Conservation (phyloP, 2,888 invertebrate genomes). For the Agrotis ipsilon region DNA sequence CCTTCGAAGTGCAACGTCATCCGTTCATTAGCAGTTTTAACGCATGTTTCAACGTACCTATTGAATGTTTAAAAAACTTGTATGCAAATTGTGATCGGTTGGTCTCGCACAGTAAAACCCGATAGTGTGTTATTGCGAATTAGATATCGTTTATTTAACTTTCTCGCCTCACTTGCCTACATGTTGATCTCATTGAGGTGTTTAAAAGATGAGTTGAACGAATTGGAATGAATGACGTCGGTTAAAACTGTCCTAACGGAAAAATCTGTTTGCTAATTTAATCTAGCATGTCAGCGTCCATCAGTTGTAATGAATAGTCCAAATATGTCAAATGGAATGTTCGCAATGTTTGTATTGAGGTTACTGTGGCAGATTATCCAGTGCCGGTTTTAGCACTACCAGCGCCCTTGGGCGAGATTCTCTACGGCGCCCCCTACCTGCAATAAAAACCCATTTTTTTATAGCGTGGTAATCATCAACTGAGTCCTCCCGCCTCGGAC, state of each 20-base stretch:
- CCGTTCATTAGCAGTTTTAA: slow-evolving; percentile 50
- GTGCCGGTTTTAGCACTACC: too few species aligned
- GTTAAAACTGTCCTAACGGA: slow-evolving; percentile 25
- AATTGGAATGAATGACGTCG: not conserved
- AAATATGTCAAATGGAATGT: slow-evolving; percentile 60
- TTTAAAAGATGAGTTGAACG: slow-evolving; percentile 46
- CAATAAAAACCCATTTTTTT: too few species aligned
- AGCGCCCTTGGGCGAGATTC: too few species aligned
- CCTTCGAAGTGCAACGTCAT: slow-evolving; percentile 47
- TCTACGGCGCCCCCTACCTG: too few species aligned
- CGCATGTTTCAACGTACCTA: slow-evolving; percentile 39
- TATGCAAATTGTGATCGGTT: slow-evolving; percentile 58
- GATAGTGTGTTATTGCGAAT: slow-evolving; percentile 64
- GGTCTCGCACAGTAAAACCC: slow-evolving; percentile 54
- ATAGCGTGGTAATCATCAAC: too few species aligned
- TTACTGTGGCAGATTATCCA: slow-evolving; percentile 67
- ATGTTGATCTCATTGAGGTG: slow-evolving; percentile 67
- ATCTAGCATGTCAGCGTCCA: slow-evolving; percentile 24
- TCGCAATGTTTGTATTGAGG: slow-evolving; percentile 66
- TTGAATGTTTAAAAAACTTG: slow-evolving; percentile 61
- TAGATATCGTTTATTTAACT: slow-evolving; percentile 68
- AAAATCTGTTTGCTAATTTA: slow-evolving; percentile 28
- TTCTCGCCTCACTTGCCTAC: slow-evolving; percentile 67
- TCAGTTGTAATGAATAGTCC: slow-evolving; percentile 60
- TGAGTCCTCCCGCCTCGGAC: too few species aligned